These are phyloP conservation scores for Monopterus albus DNA, from an alignment of 2,113 vertebrate genomes.

Conservation along the genomic window DNA sequence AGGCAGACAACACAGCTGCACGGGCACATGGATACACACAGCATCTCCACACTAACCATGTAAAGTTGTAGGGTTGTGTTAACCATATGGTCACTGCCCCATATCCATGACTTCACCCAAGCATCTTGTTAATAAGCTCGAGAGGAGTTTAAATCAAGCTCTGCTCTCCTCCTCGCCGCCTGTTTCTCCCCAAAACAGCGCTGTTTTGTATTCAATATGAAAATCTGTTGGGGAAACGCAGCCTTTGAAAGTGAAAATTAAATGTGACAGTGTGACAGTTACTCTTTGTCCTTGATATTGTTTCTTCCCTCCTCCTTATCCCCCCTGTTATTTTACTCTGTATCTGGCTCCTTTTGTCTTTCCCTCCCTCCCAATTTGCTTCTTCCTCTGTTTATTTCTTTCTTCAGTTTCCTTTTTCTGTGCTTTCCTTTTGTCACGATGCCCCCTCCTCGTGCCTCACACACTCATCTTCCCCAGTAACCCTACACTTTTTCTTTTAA, in stretches of 20 bases:
- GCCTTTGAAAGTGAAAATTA: constrained; percentile 78
- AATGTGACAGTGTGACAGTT: constrained; percentile 78
- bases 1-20: background rate
- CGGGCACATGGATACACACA: background rate
- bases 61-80: constrained; percentile 28
- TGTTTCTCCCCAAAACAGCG: constrained; percentile 48
- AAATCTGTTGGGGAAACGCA: constrained; percentile 70
- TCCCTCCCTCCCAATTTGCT: constrained; percentile 49
- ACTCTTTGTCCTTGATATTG: constrained; percentile 80
- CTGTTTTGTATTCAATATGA: constrained; percentile 76
- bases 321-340: constrained; percentile 62
- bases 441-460: constrained; percentile 6
- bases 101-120: constrained; percentile 37
- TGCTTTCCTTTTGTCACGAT: constrained; percentile 38
- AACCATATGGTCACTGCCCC: constrained; percentile 63
- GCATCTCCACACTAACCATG: constrained; percentile 12
- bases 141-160: constrained; percentile 47
- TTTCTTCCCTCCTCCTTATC: constrained; percentile 29
- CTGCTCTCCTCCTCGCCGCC: constrained; percentile 46
- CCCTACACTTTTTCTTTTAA: background rate
- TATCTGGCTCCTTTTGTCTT: constrained; percentile 57
- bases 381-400: constrained; percentile 41
- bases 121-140: constrained; percentile 63
- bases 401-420: constrained; percentile 47
- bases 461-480: background rate